These are phyloP conservation scores for Drosophila trapezifrons DNA, from an alignment of 1,140 invertebrate genomes.

Conservation along the genomic window DNA sequence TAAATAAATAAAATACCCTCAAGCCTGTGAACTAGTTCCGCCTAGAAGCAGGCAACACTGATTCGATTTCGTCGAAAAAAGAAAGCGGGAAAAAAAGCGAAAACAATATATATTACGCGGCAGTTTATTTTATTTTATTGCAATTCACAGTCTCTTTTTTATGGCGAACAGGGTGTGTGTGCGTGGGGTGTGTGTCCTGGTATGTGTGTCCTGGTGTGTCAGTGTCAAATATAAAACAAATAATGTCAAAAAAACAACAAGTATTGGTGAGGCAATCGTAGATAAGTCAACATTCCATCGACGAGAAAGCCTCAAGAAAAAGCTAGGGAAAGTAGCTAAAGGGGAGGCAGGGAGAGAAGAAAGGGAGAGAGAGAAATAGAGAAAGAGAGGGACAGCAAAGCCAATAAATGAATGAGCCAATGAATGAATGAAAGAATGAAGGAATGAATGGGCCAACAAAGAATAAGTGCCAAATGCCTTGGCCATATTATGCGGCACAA, in stretches of 20 bases:
- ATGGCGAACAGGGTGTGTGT: slow-evolving; percentile 42
- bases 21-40: slow-evolving; percentile 9
- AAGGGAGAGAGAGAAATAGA: neutral
- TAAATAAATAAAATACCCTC: neutral
- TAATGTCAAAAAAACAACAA: slow-evolving; percentile 65
- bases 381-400: neutral
- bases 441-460: slow-evolving; percentile 27
- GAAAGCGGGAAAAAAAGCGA: neutral
- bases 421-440: slow-evolving; percentile 35
- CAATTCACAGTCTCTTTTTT: slow-evolving; percentile 69
- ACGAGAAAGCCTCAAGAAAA: slow-evolving; percentile 21
- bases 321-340: slow-evolving; percentile 30
- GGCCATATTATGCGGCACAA: slow-evolving; percentile 32
- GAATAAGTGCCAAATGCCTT: slow-evolving; percentile 34
- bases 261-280: slow-evolving; percentile 59
- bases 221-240: slow-evolving; percentile 81
- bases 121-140: slow-evolving; percentile 81
- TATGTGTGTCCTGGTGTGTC: slow-evolving; percentile 18
- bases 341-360: neutral
- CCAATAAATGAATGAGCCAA: slow-evolving; percentile 27
- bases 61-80: neutral
- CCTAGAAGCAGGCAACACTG: slow-evolving; percentile 17
- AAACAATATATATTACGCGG: slow-evolving; percentile 54
- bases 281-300: slow-evolving; percentile 77
- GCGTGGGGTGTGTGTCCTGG: neutral